Base-by-base conservation (phyloP, 2,888 invertebrate species). In the Abscondita cerata region DNA sequence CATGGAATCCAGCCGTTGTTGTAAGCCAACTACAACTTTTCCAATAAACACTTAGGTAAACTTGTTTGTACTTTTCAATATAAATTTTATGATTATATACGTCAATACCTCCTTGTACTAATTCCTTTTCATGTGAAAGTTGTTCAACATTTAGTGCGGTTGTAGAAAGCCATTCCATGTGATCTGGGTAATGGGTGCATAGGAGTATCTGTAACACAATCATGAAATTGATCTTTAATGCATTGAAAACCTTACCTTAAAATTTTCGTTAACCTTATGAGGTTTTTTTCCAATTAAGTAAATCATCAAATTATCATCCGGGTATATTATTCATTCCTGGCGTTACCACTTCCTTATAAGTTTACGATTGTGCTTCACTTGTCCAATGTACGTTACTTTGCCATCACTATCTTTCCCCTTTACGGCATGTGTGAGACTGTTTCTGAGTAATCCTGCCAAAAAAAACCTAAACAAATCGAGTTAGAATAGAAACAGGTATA, bases 111-210 rank as follows among this genome's bases (percentile, higher is more conserved):
- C 18, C 44, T 18, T 11, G 3, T 18, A 44, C 19, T 44, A 44
- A 44, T 18, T 44, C 44, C n/a, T 18, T 44, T 16, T 44, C 44
- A 9, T 19, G 44, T 4, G 19, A 3, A 8, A 44, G 16, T 11
- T 44, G 3, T n/a, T 18, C 19, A 18, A 44, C 19, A 18, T 44
- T 18, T 18, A 11, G 3, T 18, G 44, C 8, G n/a, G 16, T 18
- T 9, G 44, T 44, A 18, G 16, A 9, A 44, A 44, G n/a, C 44
- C 44, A 44, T 44, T 11, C 19, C 44, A 44, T 44, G 8, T 44
- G 44, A n/a, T 44, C 44, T 9, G 16, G 44, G 18, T 44, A 44
- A 9, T 44, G 3, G n/a, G 16, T 44, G 16, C 18, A 44, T n/a
- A 44, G 44, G 11, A 44, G n/a, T n/a, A n/a, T 44, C 44, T 44